Percentiles rank a stretch among this genome's conserved stretches.
phyloP scores from a whole-genome alignment of 1,140 invertebrate genomes.

The Trichonephila clavata region DNA sequence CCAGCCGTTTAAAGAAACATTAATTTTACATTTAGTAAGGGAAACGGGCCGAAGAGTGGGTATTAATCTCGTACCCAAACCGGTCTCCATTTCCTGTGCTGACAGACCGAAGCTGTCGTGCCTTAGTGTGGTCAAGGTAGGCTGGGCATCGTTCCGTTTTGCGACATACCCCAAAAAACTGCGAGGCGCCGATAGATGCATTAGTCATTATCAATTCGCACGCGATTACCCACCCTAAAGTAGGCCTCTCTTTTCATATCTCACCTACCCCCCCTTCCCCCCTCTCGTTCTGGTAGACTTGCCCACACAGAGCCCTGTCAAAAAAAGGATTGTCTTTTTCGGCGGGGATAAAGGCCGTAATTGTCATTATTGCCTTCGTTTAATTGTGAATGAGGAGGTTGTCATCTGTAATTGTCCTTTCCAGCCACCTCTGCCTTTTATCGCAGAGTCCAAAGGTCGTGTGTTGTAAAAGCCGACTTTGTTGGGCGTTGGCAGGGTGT shows the following conservation, averaged over 20 bases:
- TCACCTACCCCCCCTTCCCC: not conserved
- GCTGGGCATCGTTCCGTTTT: conserved; percentile 55
- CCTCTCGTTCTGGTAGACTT: not conserved
- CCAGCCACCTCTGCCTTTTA: not conserved
- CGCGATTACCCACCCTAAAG: not conserved
- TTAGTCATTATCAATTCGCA: conserved; percentile 26
- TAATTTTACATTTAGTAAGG: conserved; percentile 5
- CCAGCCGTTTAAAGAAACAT: not conserved
- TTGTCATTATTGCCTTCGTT: not conserved
- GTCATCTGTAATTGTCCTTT: not conserved
- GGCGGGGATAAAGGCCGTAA: not conserved
- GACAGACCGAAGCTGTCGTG: conserved; percentile 31
- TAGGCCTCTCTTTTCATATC: not conserved
- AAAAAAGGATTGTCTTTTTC: not conserved
- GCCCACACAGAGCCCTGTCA: not conserved
- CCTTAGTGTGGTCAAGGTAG: conserved; percentile 44
- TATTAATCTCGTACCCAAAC: not conserved
- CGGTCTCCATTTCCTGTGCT: conserved; percentile 38
- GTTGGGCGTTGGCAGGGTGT: not conserved
- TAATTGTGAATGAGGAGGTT: conserved; percentile 3
- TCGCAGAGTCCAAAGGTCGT: not conserved
- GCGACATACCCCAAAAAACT: conserved; percentile 23
- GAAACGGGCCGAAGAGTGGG: not conserved
- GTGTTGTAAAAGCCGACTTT: not conserved
- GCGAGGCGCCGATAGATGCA: conserved; percentile 33